Percentiles rank a stretch among this genome's conserved stretches.
These are phyloP conservation scores for Cyanistes caeruleus DNA, from an alignment of 2,113 vertebrate species.

Conservation along the genomic window DNA sequence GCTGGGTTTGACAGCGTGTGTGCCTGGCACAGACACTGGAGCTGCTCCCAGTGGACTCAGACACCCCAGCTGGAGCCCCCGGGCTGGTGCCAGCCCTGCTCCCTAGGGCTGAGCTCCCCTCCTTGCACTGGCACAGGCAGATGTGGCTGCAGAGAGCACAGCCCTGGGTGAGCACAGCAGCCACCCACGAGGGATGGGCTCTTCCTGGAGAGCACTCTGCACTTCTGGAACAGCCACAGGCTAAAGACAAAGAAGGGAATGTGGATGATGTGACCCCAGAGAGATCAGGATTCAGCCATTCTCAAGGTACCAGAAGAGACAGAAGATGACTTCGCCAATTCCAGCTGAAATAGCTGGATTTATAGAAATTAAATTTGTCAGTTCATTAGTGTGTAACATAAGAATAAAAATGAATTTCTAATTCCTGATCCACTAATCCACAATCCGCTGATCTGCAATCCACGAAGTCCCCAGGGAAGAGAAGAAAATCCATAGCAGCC, in stretches of 20 bases:
- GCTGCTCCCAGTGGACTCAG: background rate
- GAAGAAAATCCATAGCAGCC: constrained; percentile 2
- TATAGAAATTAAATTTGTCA: constrained; percentile 54
- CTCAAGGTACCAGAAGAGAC: background rate
- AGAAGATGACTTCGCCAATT: background rate
- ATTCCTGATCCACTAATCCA: constrained; percentile 47
- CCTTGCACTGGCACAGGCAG: no score
- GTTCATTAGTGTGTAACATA: constrained; percentile 58
- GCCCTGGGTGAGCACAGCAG: no score
- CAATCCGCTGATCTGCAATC: background rate
- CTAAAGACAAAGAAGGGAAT: background rate
- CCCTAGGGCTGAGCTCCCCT: background rate
- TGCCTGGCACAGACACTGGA: background rate
- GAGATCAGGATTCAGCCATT: background rate
- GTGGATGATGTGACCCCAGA: background rate
- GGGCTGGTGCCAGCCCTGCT: background rate
- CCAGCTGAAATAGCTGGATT: constrained; percentile 26
- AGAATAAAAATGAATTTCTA: constrained; percentile 43
- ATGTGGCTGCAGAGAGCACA: fast-evolving
- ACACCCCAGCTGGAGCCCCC: background rate
- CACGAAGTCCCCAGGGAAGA: background rate
- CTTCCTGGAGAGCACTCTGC: background rate
- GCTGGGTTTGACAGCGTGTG: background rate
- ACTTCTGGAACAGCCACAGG: background rate
- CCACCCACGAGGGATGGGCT: fast-evolving